phyloP scores from a whole-genome alignment of 2,888 invertebrate genomes.

The Sesia bembeciformis region DNA sequence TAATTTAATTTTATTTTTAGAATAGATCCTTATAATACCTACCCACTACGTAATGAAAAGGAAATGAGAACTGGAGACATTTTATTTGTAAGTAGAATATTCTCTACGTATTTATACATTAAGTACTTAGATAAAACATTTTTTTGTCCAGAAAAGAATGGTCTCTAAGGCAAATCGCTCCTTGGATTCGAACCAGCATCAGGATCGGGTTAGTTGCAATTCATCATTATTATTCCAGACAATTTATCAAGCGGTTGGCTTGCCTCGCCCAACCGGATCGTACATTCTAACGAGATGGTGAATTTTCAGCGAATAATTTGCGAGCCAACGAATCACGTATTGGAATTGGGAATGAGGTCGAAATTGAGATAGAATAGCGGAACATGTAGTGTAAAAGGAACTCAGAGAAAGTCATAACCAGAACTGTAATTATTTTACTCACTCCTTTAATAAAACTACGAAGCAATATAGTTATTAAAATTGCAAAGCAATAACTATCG shows the following conservation, averaged over 20 bases:
- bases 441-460: too few relatives aligned
- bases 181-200: conserved; percentile 60
- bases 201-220: conserved; percentile 66
- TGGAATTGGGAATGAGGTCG: conserved; percentile 68
- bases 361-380: conserved; percentile 71
- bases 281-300: conserved; percentile 75
- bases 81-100: too few relatives aligned
- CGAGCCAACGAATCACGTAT: conserved; percentile 74
- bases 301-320: conserved; percentile 74
- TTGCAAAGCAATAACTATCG: too few relatives aligned
- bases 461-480: too few relatives aligned
- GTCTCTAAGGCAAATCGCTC: conserved; percentile 4
- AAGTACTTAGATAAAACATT: conserved; percentile 4
- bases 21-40: not conserved
- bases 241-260: conserved; percentile 75
- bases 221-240: conserved; percentile 75
- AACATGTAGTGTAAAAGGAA: conserved; percentile 36
- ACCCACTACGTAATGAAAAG: too few relatives aligned
- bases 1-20: conserved; percentile 16
- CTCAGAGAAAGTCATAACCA: conserved; percentile 15
- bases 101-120: not conserved
- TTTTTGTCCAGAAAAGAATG: conserved; percentile 1
- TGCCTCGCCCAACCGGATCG: conserved; percentile 62
- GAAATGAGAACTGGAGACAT: too few relatives aligned
- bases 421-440: too few relatives aligned